These are phyloP conservation scores for Macrostomum cliftonense DNA, from an alignment of 2,888 invertebrate species.

Conservation along the genomic window DNA sequence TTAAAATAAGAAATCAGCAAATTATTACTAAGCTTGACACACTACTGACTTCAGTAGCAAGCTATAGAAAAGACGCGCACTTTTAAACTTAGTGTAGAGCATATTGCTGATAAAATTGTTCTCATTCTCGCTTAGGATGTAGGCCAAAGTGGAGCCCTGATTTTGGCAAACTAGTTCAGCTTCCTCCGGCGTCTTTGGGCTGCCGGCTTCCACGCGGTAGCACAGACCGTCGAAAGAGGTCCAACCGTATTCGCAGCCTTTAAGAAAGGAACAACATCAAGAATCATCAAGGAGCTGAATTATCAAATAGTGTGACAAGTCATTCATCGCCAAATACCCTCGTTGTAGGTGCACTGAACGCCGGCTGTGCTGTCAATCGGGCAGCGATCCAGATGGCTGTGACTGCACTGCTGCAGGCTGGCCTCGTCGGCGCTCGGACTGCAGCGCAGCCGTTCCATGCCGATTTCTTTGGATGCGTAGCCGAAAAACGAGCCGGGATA, in stretches of 20 bases:
- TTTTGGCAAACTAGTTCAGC: slow-evolving; percentile 33
- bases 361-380: slow-evolving; percentile 18
- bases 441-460: slow-evolving; percentile 23
- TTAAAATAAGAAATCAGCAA: background rate
- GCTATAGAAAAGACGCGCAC: background rate
- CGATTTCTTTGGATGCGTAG: slow-evolving; percentile 14
- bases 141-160: slow-evolving; percentile 38
- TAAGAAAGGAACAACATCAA: too few species aligned
- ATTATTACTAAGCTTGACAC: too few species aligned
- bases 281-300: too few species aligned
- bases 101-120: slow-evolving; percentile 45
- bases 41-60: too few species aligned
- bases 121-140: slow-evolving; percentile 41
- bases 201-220: slow-evolving; percentile 38
- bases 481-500: slow-evolving; percentile 25
- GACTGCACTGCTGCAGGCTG: slow-evolving; percentile 17
- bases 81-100: slow-evolving; percentile 18
- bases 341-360: slow-evolving; percentile 18
- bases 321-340: slow-evolving; percentile 13
- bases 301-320: background rate
- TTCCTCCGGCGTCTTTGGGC: slow-evolving; percentile 20
- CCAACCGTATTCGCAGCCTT: slow-evolving; percentile 41
- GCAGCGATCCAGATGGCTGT: slow-evolving; percentile 19
- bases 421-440: slow-evolving; percentile 16
- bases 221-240: slow-evolving; percentile 41